Percentiles rank a stretch among this genome's conserved stretches.
Conservation (phyloP, 2,113 vertebrate species). For the Charadrius vociferus region DNA sequence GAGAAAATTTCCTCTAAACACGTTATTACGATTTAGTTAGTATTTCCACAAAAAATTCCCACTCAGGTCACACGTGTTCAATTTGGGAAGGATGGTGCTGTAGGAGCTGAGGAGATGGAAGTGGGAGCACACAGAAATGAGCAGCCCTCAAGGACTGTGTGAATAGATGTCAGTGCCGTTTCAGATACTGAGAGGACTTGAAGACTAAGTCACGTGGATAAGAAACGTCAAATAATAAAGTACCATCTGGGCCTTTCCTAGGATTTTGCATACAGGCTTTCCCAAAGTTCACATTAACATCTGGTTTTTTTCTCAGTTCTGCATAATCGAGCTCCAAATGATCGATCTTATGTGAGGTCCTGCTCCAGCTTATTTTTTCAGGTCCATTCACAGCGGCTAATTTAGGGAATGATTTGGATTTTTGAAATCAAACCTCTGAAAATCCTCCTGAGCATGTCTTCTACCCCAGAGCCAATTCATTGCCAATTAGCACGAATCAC, state of each 20-base stretch:
- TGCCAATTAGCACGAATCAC: neutral
- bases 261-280: neutral
- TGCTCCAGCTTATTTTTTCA: neutral
- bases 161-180: neutral
- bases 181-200: neutral
- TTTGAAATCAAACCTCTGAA: neutral
- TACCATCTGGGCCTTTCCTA: neutral
- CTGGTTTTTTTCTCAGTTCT: neutral
- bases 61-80: neutral
- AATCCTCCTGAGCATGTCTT: neutral
- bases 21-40: neutral
- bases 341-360: neutral
- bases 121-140: neutral
- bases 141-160: accelerated
- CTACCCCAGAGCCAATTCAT: neutral
- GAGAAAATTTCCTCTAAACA: neutral
- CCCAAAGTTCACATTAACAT: neutral
- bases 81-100: neutral
- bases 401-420: neutral
- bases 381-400: neutral
- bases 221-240: neutral
- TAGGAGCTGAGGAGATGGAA: neutral
- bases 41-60: neutral
- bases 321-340: neutral
- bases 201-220: neutral